Base-by-base conservation (phyloP, 2,113 vertebrate species). In the Propithecus coquereli region DNA sequence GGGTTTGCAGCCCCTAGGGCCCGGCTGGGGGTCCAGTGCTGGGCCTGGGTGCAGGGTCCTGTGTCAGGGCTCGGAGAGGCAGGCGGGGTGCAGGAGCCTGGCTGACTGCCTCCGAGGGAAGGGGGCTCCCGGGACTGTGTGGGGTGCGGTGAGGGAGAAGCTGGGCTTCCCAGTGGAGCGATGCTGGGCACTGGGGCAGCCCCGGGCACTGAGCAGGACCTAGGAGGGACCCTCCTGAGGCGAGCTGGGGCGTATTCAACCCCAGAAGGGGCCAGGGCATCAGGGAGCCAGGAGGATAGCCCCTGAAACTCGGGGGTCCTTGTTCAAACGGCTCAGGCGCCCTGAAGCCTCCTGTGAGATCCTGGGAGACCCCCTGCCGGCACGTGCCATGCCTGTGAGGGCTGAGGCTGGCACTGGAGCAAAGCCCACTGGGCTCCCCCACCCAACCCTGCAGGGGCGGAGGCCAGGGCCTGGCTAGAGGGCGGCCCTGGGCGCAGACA, bases 281-380 rank as follows among this genome's bases (percentile, higher is more conserved):
- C 73, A 50, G 57, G 40, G 25, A 92, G 52, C 27, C 32, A 22
- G 5, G 57, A 80, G 30, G 45, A 34, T 43, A 52, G 40, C 66
- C 23, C 43, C 70, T 59, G 45, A 63, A 68, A 45, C 8, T 50
- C 1, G 1, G 10, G 18, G 2, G 14, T 37, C 30, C 77, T 61
- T 22, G 47, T 4, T 34, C 32, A 80, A 25, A 57, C 2, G 5
- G 8, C 16, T 1, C 8, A 6, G 25, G 18, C 0, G 3, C 34
- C 3, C 3, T 13, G 12, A 52, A 80, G 70, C 34, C 27, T 40
- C 8, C 23, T 43, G 27, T 23, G 57, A 79, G 73, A 32, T 10
- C 37, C 20, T 0, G 1, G 22, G 40, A 57, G 17, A 13, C 50
- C 32, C 32, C 61, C 27, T 61, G 25, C 59, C 59, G 4, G 23